Evolutionary conservation across 2,113 vertebrate genomes (phyloP), one percentile per base, ranked within the genome.

Genomic region (Rhinolophus ferrumequinum): DNA sequence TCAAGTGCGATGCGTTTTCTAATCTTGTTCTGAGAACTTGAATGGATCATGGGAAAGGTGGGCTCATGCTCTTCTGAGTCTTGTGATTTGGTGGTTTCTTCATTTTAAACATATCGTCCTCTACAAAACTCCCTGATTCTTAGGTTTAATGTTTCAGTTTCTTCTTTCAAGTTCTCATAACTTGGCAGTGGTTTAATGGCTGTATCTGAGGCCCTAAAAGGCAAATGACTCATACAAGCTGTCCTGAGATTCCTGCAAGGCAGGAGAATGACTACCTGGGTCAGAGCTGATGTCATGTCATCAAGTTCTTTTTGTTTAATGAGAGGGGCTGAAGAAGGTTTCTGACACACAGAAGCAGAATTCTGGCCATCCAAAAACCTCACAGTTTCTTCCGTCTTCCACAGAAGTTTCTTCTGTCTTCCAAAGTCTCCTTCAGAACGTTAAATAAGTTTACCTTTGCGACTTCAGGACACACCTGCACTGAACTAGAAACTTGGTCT

Each of bases 341-440:
- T 95, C 2, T 86, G 35, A 64, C 76, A 79, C 35, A 89, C 50
- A 66, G 93, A 64, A 14, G 94, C 80, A 76, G 97, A 98, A 22
- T 98, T 90, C 1, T 98, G 93, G 9, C 99, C 99, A 62, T 99
- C 98, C 18, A 99, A 98, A 98, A 99, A 99, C 84, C 54, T 98
- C 81, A 99, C 93, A 0, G 99, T 99, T 92, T 99, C 99, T 24
- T 99, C 98, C 19, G 99, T 99, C 97, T 98, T 99, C 99, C 99
- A 99, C 35, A 44, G 41, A 44, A 0, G 99, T 99, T 92, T 99
- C 99, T 24, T 99, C 98, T 21, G 99, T 99, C 97, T 98, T 99
- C 11, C 26, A 1, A 97, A 0, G 99, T 99, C 85, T 97, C 97
- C 79, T 96, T 99, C 83, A 99, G 98, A 72, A 90, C 70, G 89